Conservation (phyloP, 2,797 vertebrate genomes). For the Danionella dracula region DNA sequence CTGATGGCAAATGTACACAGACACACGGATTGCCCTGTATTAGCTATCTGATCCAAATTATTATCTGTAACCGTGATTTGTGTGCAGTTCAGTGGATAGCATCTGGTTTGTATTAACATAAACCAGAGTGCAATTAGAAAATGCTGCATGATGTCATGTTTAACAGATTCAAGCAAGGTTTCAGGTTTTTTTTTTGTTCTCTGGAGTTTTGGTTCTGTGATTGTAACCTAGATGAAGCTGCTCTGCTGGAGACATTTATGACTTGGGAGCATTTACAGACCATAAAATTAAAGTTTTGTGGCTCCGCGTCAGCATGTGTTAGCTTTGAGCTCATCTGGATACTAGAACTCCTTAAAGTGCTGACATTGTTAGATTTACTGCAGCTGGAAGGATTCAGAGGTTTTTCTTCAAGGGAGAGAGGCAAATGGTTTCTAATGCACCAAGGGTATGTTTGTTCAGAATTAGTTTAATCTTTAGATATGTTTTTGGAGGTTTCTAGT, state of each 20-base stretch:
- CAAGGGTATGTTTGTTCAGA: too few species aligned
- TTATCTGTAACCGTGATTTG: constrained; percentile 45
- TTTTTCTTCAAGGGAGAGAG: not conserved
- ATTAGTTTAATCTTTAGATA: too few species aligned
- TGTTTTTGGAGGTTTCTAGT: not conserved
- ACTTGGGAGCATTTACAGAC: not conserved
- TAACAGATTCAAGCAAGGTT: constrained; percentile 29
- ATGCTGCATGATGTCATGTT: constrained; percentile 58
- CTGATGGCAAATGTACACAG: not conserved
- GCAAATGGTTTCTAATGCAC: too few species aligned
- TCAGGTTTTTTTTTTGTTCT: constrained; percentile 15
- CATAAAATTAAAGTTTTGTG: constrained; percentile 9
- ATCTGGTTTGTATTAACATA: constrained; percentile 59
- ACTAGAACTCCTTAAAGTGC: not conserved
- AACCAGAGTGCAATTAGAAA: constrained; percentile 47
- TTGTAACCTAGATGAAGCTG: not conserved
- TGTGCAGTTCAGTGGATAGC: constrained; percentile 47
- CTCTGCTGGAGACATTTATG: not conserved
- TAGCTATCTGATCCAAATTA: constrained; percentile 45
- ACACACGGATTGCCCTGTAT: constrained; percentile 7
- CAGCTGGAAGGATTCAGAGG: not conserved
- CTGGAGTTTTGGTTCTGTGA: not conserved
- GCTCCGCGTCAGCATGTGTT: not conserved
- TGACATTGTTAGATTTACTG: not conserved
- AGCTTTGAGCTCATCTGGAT: not conserved